Percentiles rank a stretch among this genome's conserved stretches.
Conservation (phyloP, 37 sponge, comb jelly and placozoan species). For the Hormiphora californensis region DNA sequence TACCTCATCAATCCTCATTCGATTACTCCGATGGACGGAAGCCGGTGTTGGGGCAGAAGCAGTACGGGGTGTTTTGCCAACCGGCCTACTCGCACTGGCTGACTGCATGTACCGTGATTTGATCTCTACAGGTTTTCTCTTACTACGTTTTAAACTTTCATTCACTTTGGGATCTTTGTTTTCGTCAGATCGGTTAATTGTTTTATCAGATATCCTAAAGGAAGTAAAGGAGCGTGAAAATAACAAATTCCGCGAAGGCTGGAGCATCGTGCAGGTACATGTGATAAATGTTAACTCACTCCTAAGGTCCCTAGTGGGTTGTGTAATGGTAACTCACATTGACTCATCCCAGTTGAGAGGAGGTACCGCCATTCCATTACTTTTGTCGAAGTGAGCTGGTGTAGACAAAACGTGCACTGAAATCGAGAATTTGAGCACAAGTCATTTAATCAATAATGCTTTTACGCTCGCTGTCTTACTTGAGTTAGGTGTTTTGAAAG, state of each 20-base stretch:
- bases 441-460: background rate
- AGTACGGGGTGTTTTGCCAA: conserved; percentile 28
- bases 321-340: background rate
- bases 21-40: conserved; percentile 18
- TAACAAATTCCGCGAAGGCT: too few species aligned
- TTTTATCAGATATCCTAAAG: conserved; percentile 23
- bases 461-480: too few species aligned
- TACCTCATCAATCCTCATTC: conserved; percentile 35
- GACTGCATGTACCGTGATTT: conserved; percentile 45
- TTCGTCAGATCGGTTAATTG: conserved; percentile 38
- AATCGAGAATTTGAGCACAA: background rate
- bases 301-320: background rate
- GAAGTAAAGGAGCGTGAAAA: too few species aligned
- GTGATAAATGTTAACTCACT: background rate
- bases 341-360: conserved; percentile 41
- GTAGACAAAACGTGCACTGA: conserved; percentile 39
- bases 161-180: background rate
- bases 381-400: background rate
- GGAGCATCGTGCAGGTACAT: too few species aligned
- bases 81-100: background rate
- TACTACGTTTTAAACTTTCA: background rate
- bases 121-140: conserved; percentile 27
- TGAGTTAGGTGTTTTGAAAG: conserved; percentile 25
- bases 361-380: background rate
- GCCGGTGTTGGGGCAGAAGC: background rate